These are phyloP conservation scores for Hypsibius dujardini DNA, from an alignment of 1,140 invertebrate genomes.

Conservation along the genomic window DNA sequence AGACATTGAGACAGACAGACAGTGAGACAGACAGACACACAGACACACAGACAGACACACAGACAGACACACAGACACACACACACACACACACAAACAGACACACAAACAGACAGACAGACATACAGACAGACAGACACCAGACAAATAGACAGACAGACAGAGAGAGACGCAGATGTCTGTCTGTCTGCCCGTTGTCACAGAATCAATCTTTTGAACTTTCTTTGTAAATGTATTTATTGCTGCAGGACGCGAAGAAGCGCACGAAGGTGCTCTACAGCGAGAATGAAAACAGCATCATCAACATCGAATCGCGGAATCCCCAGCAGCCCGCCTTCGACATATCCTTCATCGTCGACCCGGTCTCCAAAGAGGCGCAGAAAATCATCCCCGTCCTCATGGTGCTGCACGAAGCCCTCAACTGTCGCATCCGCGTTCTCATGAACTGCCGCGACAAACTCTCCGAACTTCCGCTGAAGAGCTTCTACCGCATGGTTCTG, in stretches of 20 bases:
- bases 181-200: too few relatives aligned
- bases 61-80: too few relatives aligned
- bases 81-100: too few relatives aligned
- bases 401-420: constrained; percentile 57
- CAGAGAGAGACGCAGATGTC: too few relatives aligned
- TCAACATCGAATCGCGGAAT: constrained; percentile 50
- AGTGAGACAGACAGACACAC: too few relatives aligned
- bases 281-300: constrained; percentile 37
- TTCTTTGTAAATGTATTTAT: too few relatives aligned
- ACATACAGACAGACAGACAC: too few relatives aligned
- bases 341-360: constrained; percentile 69
- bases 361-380: constrained; percentile 65
- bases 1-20: too few relatives aligned
- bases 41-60: too few relatives aligned
- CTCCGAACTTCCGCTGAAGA: constrained; percentile 93
- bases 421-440: constrained; percentile 72
- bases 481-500: constrained; percentile 87
- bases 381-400: constrained; percentile 70
- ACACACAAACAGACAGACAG: too few relatives aligned
- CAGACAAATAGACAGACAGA: too few relatives aligned
- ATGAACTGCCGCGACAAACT: constrained; percentile 85
- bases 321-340: constrained; percentile 52
- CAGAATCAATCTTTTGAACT: too few relatives aligned
- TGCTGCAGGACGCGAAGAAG: constrained; percentile 16
- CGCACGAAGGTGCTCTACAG: constrained; percentile 1